Base-by-base conservation (phyloP, 2,113 vertebrate species). In the Fregata magnificens region DNA sequence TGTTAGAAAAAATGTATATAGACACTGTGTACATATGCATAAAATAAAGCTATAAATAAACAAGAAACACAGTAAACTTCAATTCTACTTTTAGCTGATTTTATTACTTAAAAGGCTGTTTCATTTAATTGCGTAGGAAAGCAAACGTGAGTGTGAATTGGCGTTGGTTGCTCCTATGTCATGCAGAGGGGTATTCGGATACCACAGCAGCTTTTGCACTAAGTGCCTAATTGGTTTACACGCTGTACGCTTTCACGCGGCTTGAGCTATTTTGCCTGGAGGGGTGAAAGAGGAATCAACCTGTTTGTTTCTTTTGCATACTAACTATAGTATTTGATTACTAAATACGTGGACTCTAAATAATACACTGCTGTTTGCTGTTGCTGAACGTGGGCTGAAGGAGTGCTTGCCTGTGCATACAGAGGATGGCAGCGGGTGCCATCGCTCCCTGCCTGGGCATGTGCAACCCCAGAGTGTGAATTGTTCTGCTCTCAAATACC, bases 41-140 rank as follows among this genome's bases (percentile, higher is more conserved):
- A 83, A 93, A 96, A 95, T 53, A 79, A 91, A 85, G 24, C 86
- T 91, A 62, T 73, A 93, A 93, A 78, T 86, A 95, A 95, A 93
- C 4, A 45, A 52, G 93, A 86, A 83, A 56, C 53, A 61, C 72
- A 88, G 53, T 53, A 83, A 97, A 95, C 44, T 86, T 80, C 61
- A 63, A 45, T 59, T 86, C 76, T 91, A 38, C 44, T 72, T 95
- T 78, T 53, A 95, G 53, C 55, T 78, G 62, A 29, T n/a, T 69
- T 90, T 92, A 88, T 58, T 73, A 26, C 38, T 82, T 67, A 40
- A 70, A 83, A 32, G 34, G 13, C 13, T 24, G 21, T 84, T 92
- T 84, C 28, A 40, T 78, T 95, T 94, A 96, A 71, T 95, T 72
- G 73, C 76, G 47, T 73, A 82, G 55, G 69, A 84, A 90, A 87